Conservation (phyloP, 1,140 invertebrate genomes). For the Drosophila yakuba region DNA sequence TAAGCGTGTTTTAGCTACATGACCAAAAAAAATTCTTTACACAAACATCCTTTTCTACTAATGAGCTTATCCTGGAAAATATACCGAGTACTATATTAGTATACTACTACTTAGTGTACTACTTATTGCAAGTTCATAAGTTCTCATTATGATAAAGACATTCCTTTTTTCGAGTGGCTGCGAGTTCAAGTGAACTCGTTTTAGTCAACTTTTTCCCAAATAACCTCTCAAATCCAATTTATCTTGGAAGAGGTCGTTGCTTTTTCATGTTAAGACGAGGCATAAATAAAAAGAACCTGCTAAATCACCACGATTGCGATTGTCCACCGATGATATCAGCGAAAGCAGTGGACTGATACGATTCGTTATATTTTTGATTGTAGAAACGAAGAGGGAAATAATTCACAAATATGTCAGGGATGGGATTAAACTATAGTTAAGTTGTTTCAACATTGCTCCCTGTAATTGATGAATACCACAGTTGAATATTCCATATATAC, state of each 20-base stretch:
- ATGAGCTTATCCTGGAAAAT: no score
- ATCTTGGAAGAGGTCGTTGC: constrained; percentile 1
- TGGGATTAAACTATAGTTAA: background rate
- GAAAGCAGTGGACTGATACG: background rate
- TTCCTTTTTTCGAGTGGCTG: no score
- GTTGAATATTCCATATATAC: no score
- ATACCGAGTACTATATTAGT: no score
- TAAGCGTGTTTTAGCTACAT: no score
- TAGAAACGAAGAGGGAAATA: background rate
- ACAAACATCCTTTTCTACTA: no score
- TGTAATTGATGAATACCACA: no score
- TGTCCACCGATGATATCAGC: constrained; percentile 5
- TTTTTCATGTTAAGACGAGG: background rate
- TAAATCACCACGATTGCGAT: constrained; percentile 17
- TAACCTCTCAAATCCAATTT: background rate
- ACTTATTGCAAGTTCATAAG: no score
- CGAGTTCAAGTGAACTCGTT: background rate
- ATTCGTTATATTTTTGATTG: constrained; percentile 6
- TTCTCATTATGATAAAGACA: no score
- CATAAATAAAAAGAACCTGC: constrained; percentile 13
- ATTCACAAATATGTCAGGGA: background rate
- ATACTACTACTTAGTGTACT: no score
- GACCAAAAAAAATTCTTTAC: no score
- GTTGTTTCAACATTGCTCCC: background rate
- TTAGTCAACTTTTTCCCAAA: background rate